Base-by-base conservation (phyloP, 2,888 invertebrate genomes). In the Leucoma salicis region DNA sequence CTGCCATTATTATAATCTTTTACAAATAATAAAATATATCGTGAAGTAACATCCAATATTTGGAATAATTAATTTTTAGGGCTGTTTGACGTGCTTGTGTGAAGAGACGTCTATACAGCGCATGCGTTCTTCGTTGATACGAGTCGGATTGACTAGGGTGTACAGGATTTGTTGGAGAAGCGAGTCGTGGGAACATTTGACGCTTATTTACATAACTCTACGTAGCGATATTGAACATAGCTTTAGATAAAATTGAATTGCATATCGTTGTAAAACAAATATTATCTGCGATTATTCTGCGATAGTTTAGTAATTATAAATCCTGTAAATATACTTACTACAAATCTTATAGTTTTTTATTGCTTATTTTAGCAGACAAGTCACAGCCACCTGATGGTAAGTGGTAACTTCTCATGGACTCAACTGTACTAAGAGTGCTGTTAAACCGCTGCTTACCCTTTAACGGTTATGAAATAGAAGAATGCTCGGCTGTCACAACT, bases 41-140 rank as follows among this genome's bases (percentile, higher is more conserved):
- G 31, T 42, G 40, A 45, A 49, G 48, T 47, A 38, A 32, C 35
- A 55, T 55, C 55, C 53, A 48, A 42, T 61, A 51, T 54, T 51
- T 44, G 45, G 42, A 59, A 82, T 83, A 83, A 84, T 83, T 83
- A 84, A 84, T 81, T 82, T 81, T 72, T 72, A 63, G 75, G 80
- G 79, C 78, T 79, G 78, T 82, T 82, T 79, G 71, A 72, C 67
- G 76, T 74, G 74, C 66, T 74, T 74, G 66, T 57, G 70, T 62
- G 70, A 71, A 55, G 72, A 67, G 64, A 59, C 57, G 64, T 61
- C 47, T 66, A 57, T 35, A 53, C 13, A 53, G 73, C 85, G 87
- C 87, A 80, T 80, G 87, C 88, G 86, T 62, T 42, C 45, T 36
- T 41, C 39, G 40, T 49, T 62, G 66, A 69, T 61, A 63, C 68